Conservation (phyloP, 2,888 invertebrate genomes). For the Shargacucullia verbasci region DNA sequence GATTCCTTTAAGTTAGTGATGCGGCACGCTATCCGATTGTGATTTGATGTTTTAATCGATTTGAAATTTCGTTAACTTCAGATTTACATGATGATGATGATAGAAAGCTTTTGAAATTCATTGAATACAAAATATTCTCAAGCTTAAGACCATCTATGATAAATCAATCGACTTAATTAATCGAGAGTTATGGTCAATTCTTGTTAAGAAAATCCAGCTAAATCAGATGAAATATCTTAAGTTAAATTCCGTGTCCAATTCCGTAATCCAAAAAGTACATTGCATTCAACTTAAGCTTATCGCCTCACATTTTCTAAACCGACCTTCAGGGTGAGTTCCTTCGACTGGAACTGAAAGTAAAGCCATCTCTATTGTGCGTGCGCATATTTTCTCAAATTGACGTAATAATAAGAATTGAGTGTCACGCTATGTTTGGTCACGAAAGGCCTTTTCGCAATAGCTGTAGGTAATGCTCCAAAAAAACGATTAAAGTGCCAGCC, state of each 20-base stretch:
- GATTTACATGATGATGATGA: background rate
- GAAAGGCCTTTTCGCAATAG: constrained; percentile 23
- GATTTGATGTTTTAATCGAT: background rate
- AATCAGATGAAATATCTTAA: background rate
- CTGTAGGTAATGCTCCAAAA: constrained; percentile 46
- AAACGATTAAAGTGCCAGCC: constrained; percentile 37
- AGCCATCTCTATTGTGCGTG: constrained; percentile 35
- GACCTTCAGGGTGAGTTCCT: constrained; percentile 26
- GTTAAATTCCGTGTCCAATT: constrained; percentile 6
- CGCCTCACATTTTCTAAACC: background rate
- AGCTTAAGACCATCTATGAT: background rate
- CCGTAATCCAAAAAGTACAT: background rate
- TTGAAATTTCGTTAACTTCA: too few species aligned
- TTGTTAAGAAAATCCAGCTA: background rate
- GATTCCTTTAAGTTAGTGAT: constrained; percentile 11
- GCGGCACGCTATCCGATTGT: background rate
- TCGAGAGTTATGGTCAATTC: background rate
- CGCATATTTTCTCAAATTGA: constrained; percentile 44
- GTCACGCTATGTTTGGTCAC: constrained; percentile 52
- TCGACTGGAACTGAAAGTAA: constrained; percentile 11
- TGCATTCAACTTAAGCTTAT: constrained; percentile 13
- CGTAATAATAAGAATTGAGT: constrained; percentile 42
- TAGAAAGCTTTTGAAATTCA: too few species aligned
- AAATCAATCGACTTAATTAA: background rate
- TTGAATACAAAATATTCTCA: background rate